Base-by-base conservation (phyloP, 2,888 invertebrate species). In the Steromphala cineraria region DNA sequence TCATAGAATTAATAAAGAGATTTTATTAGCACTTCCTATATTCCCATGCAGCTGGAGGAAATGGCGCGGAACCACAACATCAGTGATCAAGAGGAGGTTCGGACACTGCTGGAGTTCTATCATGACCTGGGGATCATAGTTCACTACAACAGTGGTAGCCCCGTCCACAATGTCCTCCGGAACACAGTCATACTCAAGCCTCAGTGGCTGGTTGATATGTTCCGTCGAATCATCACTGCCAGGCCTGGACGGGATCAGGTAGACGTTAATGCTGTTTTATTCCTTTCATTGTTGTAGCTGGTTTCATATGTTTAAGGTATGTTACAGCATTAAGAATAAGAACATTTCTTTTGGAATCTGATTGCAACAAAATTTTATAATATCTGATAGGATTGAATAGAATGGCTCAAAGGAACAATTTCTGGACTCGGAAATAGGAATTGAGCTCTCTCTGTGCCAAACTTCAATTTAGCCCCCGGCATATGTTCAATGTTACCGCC, bases 81-180 rank as follows among this genome's bases (percentile, higher is more conserved):
- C 31, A 86, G 82, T n/a, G 86, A 87, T 21, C 88, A 88, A 5
- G 89, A 89, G 40, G 93, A 93, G 80, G 86, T 94, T 31, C 85
- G 87, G 71, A 92, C 93, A 4, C 89, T 93, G 88, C 86, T 94
- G 24, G 89, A 92, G 82, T 94, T 94, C 83, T 93, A 92, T 86
- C 94, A 94, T 82, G 93, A 93, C 85, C 89, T 93, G 7, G 94
- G 94, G 1, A 88, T 91, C 46, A 84, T 94, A 19, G 90, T 93
- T 78, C 91, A 91, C 85, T 90, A 92, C 81, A 92, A 91, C 13
- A 87, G 87, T 0, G 85, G 87, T 24, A 85, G 87, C 5, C 82
- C 88, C 1, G 84, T 89, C 31, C 92, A 92, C 84, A 88, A 87
- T 56, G 83, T 90, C 31, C 87, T 93, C 40, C 86, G 89, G 24